Base-by-base conservation (phyloP, 2,888 invertebrate species). In the Noctua pronuba region DNA sequence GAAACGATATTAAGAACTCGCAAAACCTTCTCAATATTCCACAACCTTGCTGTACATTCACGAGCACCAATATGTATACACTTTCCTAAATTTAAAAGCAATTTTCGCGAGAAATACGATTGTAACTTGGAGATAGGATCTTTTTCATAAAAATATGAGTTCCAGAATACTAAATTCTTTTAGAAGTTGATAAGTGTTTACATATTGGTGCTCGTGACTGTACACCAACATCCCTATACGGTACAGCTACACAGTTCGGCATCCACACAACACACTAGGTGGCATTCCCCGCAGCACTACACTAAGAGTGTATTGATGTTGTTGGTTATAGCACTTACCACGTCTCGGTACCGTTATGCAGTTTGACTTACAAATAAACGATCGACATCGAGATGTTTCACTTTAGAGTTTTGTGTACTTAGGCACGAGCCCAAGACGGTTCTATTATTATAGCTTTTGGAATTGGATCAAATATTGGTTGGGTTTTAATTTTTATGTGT, bases 291-390 rank as follows among this genome's bases (percentile, higher is more conserved):
- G 86, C 91, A 90, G 88, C 88, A 89, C 83, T 88, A 85, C 88
- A 89, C 91, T 93, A 93, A 94, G 93, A 94, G 95, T 93, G 91
- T 93, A 94, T 94, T 93, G 93, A 93, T 95, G 93, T 92, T 95
- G 94, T 95, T 95, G 92, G 94, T 90, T 92, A 91, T 93, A 92
- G 91, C 95, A 96, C 95, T 96, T 96, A 94, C 93, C 93, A 92
- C 89, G 88, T 90, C 90, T 90, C 90, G 85, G 87, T 86, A 89
- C 95, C 94, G 95, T 94, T 95, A 95, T 92, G 90, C 92, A 92
- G 94, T 94, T 94, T 94, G 93, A 94, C 94, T 94, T 92, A 94
- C 94, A 94, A 94, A 94, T 93, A 94, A 86, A 87, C 89, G 88
- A 90, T 92, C 92, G 92, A 94, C 94, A 94, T 92, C 92, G 92